Evolutionary conservation across 2,113 vertebrate genomes (phyloP).

Genomic region (Trichechus manatus): DNA sequence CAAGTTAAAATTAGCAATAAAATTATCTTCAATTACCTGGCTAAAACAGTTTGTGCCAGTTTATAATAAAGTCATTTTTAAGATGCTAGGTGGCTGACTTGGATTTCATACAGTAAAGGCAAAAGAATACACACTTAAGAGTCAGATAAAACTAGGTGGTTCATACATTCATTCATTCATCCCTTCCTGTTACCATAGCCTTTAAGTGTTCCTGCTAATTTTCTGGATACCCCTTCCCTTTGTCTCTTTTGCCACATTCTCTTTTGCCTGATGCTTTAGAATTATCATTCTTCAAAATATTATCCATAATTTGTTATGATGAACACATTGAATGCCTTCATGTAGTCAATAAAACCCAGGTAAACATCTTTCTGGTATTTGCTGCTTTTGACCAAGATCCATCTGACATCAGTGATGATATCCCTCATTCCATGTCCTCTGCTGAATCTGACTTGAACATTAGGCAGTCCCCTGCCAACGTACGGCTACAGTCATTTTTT

Average conservation of each 20-base stretch:
- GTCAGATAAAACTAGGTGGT: neutral
- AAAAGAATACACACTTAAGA: neutral
- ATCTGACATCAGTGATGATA: neutral
- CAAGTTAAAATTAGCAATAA: neutral
- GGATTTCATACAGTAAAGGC: neutral
- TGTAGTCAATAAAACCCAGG: neutral
- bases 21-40: neutral
- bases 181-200: fast-evolving
- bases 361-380: neutral
- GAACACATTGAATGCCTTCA: neutral
- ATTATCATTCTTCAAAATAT: neutral
- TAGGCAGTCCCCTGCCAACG: neutral
- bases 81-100: neutral
- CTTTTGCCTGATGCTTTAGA: neutral
- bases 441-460: neutral
- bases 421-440: neutral
- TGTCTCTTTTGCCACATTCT: neutral
- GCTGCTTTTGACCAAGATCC: neutral
- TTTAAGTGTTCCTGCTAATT: neutral
- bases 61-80: neutral
- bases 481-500: neutral
- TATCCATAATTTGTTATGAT: neutral
- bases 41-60: neutral
- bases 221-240: neutral
- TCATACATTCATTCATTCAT: neutral